Base-by-base conservation (phyloP, 2,888 invertebrate genomes). In the Choristoneura rosaceana region DNA sequence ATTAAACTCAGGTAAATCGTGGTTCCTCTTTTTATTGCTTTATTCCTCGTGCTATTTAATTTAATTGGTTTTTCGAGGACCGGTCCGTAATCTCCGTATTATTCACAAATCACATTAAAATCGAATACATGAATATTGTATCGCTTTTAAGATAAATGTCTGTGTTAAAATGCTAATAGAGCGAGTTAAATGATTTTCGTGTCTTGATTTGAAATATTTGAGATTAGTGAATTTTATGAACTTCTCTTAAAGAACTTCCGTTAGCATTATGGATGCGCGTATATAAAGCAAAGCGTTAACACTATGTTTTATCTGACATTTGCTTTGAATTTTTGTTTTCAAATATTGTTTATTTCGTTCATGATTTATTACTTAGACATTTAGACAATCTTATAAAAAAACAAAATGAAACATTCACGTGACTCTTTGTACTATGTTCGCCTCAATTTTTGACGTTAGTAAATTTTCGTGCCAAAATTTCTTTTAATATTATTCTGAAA, bases 21-120 rank as follows among this genome's bases (percentile, higher is more conserved):
- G 80, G 79, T 81, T 77, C 83, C 79, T 80, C 80, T 84, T 86
- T 73, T 88, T 87, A 88, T 87, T 79, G 84, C 84, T 87, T 86
- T 84, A 88, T 84, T 82, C 82, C 81, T 81, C 79, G 76, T 80
- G 82, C 81, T 82, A 83, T 86, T 86, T 84, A 80, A 83, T 77
- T 77, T 76, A 75, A 78, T 79, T 76, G 77, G 84, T 81, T 82
- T 81, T 81, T 80, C 76, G 76, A 79, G 79, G 83, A 82, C 83
- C 83, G 80, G 81, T 58, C 63, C 63, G 43, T 47, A 64, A 63
- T 68, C 81, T 58, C 63, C 63, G 43, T 47, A 64, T 68, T 73
- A 73, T 64, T 63, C 70, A 74, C 73, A 71, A 71, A 76, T 74
- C 65, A 69, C 67, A 71, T 76, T 73, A 63, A 73, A 73, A 73